These are phyloP conservation scores for Papilio gigon DNA, from an alignment of 2,888 invertebrate genomes.

Conservation along the genomic window DNA sequence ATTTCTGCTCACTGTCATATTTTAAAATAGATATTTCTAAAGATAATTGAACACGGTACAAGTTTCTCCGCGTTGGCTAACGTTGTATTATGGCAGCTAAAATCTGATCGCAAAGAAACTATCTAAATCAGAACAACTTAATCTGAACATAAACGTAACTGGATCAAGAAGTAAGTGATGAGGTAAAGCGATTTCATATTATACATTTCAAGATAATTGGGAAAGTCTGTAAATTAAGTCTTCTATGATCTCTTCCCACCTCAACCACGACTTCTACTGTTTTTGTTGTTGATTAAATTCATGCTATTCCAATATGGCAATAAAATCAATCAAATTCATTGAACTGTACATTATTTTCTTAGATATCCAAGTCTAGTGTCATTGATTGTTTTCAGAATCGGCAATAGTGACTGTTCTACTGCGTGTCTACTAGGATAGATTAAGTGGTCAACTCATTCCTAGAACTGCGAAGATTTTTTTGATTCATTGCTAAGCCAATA, in stretches of 20 bases:
- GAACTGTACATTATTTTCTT: no score
- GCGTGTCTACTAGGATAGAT: no score
- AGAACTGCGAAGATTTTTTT: not conserved
- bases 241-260: no score
- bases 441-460: no score
- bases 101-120: slow-evolving; percentile 58
- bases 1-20: slow-evolving; percentile 21
- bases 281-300: no score
- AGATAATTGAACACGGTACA: slow-evolving; percentile 39
- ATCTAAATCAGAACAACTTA: slow-evolving; percentile 65
- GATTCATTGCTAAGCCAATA: not conserved
- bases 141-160: slow-evolving; percentile 59
- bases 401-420: no score
- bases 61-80: slow-evolving; percentile 30
- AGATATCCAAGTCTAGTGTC: no score
- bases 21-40: slow-evolving; percentile 38
- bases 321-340: no score
- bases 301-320: no score
- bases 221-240: no score
- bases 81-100: slow-evolving; percentile 39
- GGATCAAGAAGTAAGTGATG: slow-evolving; percentile 49
- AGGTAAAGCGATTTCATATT: slow-evolving; percentile 43
- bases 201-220: not conserved
- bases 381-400: no score
- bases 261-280: no score